Conservation (phyloP, 2,888 invertebrate genomes). For the Encarsia formosa region DNA sequence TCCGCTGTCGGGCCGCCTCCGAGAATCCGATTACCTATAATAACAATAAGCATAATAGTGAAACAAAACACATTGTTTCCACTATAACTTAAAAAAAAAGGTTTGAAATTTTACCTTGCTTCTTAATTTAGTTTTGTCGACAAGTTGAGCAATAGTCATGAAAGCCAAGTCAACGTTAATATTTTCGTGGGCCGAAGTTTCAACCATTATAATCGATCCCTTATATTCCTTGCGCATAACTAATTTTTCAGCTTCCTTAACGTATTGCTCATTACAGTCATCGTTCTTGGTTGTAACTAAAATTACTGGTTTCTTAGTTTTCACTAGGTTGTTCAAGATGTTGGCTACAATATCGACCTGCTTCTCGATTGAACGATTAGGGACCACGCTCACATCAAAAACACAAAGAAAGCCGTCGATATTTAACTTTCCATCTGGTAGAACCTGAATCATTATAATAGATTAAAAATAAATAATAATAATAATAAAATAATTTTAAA, state of each 20-base stretch:
- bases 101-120: conserved; percentile 69
- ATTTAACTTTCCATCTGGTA: conserved; percentile 86
- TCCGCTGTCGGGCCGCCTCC: conserved; percentile 80
- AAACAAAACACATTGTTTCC: neutral
- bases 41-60: neutral
- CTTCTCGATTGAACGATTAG: conserved; percentile 84
- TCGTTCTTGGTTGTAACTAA: conserved; percentile 95
- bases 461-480: too few species aligned
- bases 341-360: conserved; percentile 84
- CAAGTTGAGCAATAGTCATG: conserved; percentile 83
- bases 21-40: conserved; percentile 65
- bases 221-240: conserved; percentile 89
- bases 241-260: conserved; percentile 84
- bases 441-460: conserved; percentile 46
- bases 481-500: too few species aligned
- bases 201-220: conserved; percentile 81
- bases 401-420: conserved; percentile 95
- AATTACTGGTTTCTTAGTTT: conserved; percentile 92
- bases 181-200: conserved; percentile 93
- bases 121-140: conserved; percentile 82
- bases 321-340: conserved; percentile 79
- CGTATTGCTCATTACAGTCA: conserved; percentile 80
- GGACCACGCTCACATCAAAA: conserved; percentile 93
- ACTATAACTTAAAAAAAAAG: too few species aligned
- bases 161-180: conserved; percentile 94